Percentiles rank a stretch among this genome's conserved stretches.
These are phyloP conservation scores for Microtus agrestis DNA, from an alignment of 2,797 vertebrate species.

Conservation along the genomic window DNA sequence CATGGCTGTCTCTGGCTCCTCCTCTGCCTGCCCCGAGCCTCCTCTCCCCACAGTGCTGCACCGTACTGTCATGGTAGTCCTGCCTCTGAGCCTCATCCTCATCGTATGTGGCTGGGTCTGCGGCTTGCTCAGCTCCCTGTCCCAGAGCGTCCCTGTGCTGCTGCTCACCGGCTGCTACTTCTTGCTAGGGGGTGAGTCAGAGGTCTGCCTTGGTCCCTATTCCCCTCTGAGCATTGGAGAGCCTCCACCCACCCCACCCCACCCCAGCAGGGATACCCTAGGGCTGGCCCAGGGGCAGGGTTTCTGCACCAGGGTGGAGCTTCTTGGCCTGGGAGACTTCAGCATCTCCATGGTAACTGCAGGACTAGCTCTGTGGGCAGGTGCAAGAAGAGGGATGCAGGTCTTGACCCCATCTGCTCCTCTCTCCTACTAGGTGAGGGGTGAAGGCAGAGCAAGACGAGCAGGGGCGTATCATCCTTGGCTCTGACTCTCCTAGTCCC, in stretches of 20 bases:
- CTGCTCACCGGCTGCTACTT: slow-evolving; percentile 87
- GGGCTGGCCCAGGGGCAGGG: background rate
- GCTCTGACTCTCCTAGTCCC: background rate
- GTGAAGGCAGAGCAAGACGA: too few relatives aligned
- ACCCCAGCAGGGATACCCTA: background rate
- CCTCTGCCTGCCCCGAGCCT: background rate
- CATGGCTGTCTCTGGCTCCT: background rate
- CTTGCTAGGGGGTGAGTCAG: slow-evolving; percentile 90
- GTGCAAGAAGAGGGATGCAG: background rate
- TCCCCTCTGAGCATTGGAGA: background rate
- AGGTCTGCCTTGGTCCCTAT: background rate
- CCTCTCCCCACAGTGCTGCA: slow-evolving; percentile 86
- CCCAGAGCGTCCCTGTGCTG: slow-evolving; percentile 86
- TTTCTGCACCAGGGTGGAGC: background rate
- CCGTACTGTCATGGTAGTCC: slow-evolving; percentile 88
- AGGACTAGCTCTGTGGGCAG: background rate
- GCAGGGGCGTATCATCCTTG: background rate
- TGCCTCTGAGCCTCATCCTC: slow-evolving; percentile 90
- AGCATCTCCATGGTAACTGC: background rate
- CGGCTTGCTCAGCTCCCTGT: slow-evolving; percentile 90
- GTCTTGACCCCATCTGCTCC: background rate
- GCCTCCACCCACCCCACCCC: background rate
- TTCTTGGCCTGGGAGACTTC: background rate
- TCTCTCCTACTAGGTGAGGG: background rate
- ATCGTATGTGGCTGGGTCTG: slow-evolving; percentile 90